Evolutionary conservation across 2,113 vertebrate species (phyloP).

Genomic region (Nothocercus nigrocapillus): DNA sequence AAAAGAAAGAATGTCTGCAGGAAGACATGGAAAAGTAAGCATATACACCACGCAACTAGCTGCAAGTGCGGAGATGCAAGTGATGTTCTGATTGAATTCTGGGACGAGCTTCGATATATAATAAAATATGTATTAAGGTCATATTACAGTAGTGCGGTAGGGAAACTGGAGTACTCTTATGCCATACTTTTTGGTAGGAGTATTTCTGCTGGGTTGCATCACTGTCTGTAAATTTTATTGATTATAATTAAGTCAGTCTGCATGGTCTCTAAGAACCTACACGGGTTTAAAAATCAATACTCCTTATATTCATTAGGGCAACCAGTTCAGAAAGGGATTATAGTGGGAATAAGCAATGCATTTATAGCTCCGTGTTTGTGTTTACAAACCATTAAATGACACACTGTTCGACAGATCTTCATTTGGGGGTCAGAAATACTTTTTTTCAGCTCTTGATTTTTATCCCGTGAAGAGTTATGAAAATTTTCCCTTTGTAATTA

Average conservation of each 20-base stretch:
- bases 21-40: background rate
- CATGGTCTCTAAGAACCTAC: constrained; percentile 78
- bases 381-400: constrained; percentile 54
- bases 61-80: background rate
- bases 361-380: constrained; percentile 48
- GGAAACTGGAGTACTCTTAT: constrained; percentile 73
- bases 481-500: background rate
- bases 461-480: background rate
- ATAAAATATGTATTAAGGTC: constrained; percentile 86
- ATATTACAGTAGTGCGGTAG: constrained; percentile 65
- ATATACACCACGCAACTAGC: background rate
- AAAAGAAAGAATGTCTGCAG: background rate
- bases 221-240: constrained; percentile 83
- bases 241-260: constrained; percentile 84
- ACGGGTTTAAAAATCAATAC: constrained; percentile 78
- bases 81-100: constrained; percentile 47
- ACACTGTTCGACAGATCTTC: background rate
- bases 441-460: background rate
- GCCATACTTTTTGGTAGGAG: constrained; percentile 74
- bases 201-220: constrained; percentile 77
- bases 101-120: constrained; percentile 47
- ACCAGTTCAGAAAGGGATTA: constrained; percentile 63
- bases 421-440: background rate
- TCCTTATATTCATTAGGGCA: constrained; percentile 74
- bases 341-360: constrained; percentile 63